Evolutionary conservation across 1,140 invertebrate genomes (phyloP), one percentile per base, ranked within the genome.

Genomic region (Calephelis nemesis): DNA sequence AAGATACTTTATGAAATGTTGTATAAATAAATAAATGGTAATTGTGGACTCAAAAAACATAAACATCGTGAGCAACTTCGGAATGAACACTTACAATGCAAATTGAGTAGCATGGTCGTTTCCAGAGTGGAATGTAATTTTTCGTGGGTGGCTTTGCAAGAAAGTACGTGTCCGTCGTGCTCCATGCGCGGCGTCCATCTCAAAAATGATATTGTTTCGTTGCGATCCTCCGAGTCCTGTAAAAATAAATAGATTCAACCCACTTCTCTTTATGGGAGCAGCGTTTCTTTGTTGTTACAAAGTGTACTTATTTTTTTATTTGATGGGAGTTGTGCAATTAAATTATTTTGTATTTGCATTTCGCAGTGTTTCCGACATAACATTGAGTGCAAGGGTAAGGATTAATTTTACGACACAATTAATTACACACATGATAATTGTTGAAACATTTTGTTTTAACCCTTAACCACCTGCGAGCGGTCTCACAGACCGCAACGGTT

Each of bases 31-130:
- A 4, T 30, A 4, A 30, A 30, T 30, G 30, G 30, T 30, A 30
- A 30, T 30, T 30, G 30, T 30, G 30, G 30, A 30, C 30, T 30
- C 30, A 1, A 30, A 30, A 30, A 30, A 2, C 30, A 30, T 30
- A 30, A 30, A 30, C 30, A 30, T 4, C 4, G 30, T 30, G 30
- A 30, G 30, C 30, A 30, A 2, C 1, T 12, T 12, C 7, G 12
- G n/a, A 68, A 68, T 4, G 30, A 71, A 68, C 86, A 95, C 95
- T 96, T 92, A 96, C 97, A 97, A 81, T 95, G 95, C 67, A 98
- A 95, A 90, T 97, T 96, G 7, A 98, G 92, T 75, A 95, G 95
- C 93, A 96, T 95, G n/a, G 94, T 94, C 63, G 96, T 95, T 83
- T 97, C 96, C 58, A 97, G 92, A 11, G 94, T 92, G 4, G 94